phyloP scores from a whole-genome alignment of 2,113 vertebrate species.

The Arothron firmamentum region DNA sequence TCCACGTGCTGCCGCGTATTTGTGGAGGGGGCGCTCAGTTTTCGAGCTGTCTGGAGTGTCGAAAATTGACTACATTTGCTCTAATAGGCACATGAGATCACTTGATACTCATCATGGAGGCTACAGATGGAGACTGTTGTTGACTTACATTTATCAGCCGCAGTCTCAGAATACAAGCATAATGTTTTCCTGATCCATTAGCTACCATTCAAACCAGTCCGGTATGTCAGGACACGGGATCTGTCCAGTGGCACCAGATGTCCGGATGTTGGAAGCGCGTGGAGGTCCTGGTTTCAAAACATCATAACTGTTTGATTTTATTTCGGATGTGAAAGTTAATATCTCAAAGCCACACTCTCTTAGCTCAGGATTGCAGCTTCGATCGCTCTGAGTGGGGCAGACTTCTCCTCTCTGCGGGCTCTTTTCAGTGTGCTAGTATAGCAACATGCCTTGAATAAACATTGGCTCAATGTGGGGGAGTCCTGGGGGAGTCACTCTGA shows the following conservation, averaged over 20 bases:
- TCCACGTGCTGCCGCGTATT: no score
- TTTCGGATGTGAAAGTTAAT: neutral
- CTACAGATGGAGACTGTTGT: neutral
- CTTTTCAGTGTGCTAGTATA: slow-evolving; percentile 42
- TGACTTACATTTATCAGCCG: neutral
- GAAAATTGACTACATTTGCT: no score
- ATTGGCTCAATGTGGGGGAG: slow-evolving; percentile 44
- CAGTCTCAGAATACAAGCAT: neutral
- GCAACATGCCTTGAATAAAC: slow-evolving; percentile 65
- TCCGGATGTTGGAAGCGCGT: neutral
- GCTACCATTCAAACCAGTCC: neutral
- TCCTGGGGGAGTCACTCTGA: slow-evolving; percentile 62
- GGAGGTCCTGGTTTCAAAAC: neutral
- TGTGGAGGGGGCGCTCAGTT: no score
- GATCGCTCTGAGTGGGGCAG: slow-evolving; percentile 52
- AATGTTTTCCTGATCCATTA: neutral
- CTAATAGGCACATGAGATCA: neutral
- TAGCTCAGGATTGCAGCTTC: slow-evolving; percentile 33
- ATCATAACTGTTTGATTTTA: neutral
- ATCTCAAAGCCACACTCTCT: slow-evolving; percentile 35
- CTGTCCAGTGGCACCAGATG: neutral
- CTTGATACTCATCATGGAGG: neutral
- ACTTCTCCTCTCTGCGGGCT: slow-evolving; percentile 46
- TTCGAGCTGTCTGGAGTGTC: no score
- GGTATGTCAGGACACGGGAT: neutral